Evolutionary conservation across 1,140 invertebrate genomes (phyloP), one percentile per base, ranked within the genome.

Genomic region (Panonychus citri): DNA sequence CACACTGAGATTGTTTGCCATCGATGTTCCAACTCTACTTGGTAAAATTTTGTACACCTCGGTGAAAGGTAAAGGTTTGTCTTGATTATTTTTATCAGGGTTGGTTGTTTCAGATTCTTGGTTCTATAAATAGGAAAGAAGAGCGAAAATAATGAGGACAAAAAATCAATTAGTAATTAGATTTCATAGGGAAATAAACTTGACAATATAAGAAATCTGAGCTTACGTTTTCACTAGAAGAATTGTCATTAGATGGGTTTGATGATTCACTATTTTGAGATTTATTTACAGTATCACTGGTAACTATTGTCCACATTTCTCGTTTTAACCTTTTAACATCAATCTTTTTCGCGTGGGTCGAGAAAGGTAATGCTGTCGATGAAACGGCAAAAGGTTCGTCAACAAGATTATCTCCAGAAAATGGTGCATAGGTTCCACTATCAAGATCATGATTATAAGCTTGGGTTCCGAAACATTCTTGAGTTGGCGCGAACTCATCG

Each of bases 241-340:
- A 4, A 24, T n/a, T 19, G 17, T 24, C 26, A n/a, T 48, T 12
- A 8, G 10, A 7, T 26, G 27, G n/a, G n/a, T n/a, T 15, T 27
- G 17, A 39, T 40, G 17, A 28, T 27, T 24, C n/a, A 10, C 12
- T 34, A 12, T 34, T 46, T 24, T 46, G 5, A 46, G n/a, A n/a
- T 46, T 7, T 7, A 46, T 46, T 46, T 19, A 17, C 21, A 10
- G 26, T 24, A 30, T 56, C 30, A 39, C 13, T 49, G 43, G n/a
- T 42, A n/a, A 59, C 64, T 24, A 73, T 57, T n/a, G 73, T 74
- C 81, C 81, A 85, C 54, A 83, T 79, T 4, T 74, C 72, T 37
- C 71, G 67, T 65, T 85, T 85, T 12, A 87, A 63, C 64, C 78
- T 77, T 60, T 78, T 79, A 73, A 87, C 82, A 64, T 87, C 80